Evolutionary conservation across 2,797 vertebrate genomes (phyloP), one percentile per base, ranked within the genome.

Genomic region (Clarias fuscus): DNA sequence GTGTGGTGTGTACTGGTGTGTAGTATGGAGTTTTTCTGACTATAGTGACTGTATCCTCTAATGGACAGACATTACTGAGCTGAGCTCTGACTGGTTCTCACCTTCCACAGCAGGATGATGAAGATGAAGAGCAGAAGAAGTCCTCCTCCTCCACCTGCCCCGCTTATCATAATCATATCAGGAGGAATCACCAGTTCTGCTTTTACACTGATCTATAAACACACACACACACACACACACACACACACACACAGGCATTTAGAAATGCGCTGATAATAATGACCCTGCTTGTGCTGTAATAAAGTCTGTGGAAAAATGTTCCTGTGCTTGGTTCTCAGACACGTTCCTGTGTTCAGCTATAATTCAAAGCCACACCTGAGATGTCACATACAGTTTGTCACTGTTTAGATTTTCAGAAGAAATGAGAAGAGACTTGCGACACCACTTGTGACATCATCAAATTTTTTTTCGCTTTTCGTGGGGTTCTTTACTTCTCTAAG

Each of bases 91-190:
- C 61, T 3, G 30, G 27, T 17, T 85, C 89, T 91, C 71, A 95
- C 94, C 92, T 92, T 94, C 15, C 62, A 86, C 92, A 94, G 90
- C 79, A 93, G 43, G 65, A 92, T 0, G 8, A 90, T 70, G 37
- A 93, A 40, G 15, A 95, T 87, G 64, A 94, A 14, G 37, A 95
- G 56, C 14, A 95, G 40, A 0, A 94, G 5, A 3, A 95, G 0
- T n/a, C 94, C 94, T 3, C 90, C 0, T 27, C 2, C 88, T 7
- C 0, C 86, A 62, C 93, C 94, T 56, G 88, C 92, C 17, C 1
- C 0, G 14, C 84, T 87, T 27, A 95, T 94, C 84, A 88, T 30
- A 1, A 0, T 0, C 14, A 43, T 0, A 85, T 93, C 0, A 0
- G 90, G 90, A 0, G 7, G 80, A 76, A 93, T 61, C 0, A 91